phyloP scores from a whole-genome alignment of 2,113 vertebrate genomes.

The Actenoides lindsayi region DNA sequence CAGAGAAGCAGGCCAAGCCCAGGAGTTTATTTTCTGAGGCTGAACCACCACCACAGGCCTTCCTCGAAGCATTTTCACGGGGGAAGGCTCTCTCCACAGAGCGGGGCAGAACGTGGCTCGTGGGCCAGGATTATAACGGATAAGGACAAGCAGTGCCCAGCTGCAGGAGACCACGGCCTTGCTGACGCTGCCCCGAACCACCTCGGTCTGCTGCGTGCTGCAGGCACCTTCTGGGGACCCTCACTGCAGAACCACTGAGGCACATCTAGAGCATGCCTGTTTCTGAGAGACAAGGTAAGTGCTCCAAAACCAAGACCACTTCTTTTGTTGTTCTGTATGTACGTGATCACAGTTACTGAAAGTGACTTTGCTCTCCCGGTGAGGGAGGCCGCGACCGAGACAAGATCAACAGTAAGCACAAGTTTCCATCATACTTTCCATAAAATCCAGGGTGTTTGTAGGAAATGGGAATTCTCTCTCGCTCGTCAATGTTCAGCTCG shows the following conservation, averaged over 20 bases:
- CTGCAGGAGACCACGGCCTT: background rate
- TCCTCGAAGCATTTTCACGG: accelerated
- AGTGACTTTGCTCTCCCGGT: background rate
- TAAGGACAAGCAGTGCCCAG: background rate
- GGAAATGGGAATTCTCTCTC: conserved; percentile 91
- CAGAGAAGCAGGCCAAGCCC: background rate
- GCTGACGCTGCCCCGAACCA: background rate
- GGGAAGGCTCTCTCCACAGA: background rate
- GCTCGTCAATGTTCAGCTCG: conserved; percentile 87
- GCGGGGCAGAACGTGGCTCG: background rate
- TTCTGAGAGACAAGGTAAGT: background rate
- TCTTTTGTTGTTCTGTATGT: background rate
- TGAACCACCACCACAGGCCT: background rate
- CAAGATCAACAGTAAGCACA: background rate
- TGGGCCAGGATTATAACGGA: background rate
- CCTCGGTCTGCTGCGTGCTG: background rate
- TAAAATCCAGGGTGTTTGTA: conserved; percentile 96
- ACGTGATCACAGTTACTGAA: background rate
- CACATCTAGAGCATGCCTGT: background rate
- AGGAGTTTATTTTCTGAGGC: conserved; percentile 1
- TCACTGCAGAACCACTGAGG: background rate
- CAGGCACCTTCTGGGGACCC: background rate
- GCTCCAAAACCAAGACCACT: background rate
- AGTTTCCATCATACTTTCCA: conserved; percentile 84
- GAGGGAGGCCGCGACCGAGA: background rate